These are phyloP conservation scores for Anastrepha ludens DNA, from an alignment of 1,140 invertebrate genomes.

Conservation along the genomic window DNA sequence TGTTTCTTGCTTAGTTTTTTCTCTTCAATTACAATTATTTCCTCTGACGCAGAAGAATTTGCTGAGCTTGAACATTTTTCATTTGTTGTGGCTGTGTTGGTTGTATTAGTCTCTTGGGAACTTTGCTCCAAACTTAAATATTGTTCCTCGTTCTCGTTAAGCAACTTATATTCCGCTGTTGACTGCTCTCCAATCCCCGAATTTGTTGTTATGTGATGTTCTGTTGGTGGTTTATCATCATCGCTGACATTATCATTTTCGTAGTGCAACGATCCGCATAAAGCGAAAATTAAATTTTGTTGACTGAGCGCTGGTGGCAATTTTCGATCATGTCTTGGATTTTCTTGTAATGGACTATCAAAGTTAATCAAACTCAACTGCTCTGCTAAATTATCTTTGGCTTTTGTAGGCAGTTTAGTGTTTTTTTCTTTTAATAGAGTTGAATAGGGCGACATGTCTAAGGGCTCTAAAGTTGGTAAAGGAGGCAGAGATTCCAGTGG, in stretches of 20 bases:
- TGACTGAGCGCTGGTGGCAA: constrained; percentile 66
- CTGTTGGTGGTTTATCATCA: constrained; percentile 40
- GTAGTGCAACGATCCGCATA: constrained; percentile 71
- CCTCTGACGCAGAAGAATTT: constrained; percentile 69
- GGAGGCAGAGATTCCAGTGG: constrained; percentile 64
- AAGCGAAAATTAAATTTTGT: constrained; percentile 69
- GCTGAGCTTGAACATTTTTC: constrained; percentile 63
- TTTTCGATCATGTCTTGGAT: constrained; percentile 59
- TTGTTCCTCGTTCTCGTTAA: constrained; percentile 57
- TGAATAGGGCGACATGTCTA: constrained; percentile 58
- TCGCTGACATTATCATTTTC: constrained; percentile 63
- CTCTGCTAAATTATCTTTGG: neutral
- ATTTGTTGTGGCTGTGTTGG: constrained; percentile 54
- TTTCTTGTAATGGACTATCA: constrained; percentile 69
- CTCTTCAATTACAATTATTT: constrained; percentile 67
- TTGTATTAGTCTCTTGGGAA: constrained; percentile 55
- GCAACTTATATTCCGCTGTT: constrained; percentile 55
- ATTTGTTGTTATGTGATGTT: constrained; percentile 11
- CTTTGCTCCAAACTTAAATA: constrained; percentile 57
- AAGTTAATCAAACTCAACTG: constrained; percentile 69
- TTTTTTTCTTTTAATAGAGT: constrained; percentile 29
- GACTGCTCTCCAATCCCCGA: constrained; percentile 26
- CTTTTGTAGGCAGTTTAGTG: neutral
- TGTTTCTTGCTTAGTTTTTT: constrained; percentile 71
- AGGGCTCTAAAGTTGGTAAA: constrained; percentile 65